phyloP scores from a whole-genome alignment of 2,797 vertebrate genomes.

The Pantherophis vulpinus region DNA sequence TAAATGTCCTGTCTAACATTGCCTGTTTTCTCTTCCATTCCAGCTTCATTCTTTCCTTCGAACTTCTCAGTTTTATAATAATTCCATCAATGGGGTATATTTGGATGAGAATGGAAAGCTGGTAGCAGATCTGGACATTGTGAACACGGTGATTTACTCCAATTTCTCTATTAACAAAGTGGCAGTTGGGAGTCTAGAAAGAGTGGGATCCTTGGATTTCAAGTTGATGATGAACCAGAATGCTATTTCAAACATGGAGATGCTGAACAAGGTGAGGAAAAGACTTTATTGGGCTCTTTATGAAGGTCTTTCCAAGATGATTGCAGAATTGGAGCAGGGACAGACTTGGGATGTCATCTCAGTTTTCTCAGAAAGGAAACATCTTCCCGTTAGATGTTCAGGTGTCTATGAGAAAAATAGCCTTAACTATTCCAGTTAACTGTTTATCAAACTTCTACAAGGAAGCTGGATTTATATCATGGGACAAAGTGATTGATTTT shows the following conservation, averaged over 20 bases:
- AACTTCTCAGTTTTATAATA: too few species aligned
- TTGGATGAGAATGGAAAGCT: too few species aligned
- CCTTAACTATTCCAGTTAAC: neutral
- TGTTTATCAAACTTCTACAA: neutral
- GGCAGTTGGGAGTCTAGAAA: neutral
- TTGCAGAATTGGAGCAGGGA: neutral
- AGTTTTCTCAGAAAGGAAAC: too few species aligned
- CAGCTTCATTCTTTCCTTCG: too few species aligned
- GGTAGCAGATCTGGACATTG: too few species aligned
- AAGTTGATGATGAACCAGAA: neutral
- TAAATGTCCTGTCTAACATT: too few species aligned
- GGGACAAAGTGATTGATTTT: neutral
- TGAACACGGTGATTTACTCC: neutral
- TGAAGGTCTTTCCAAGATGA: neutral
- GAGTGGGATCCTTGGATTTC: neutral
- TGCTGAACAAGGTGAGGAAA: neutral
- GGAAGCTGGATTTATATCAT: too few species aligned
- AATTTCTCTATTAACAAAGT: neutral
- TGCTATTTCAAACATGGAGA: neutral
- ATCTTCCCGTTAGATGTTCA: neutral
- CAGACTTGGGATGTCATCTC: neutral
- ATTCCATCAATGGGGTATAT: too few species aligned
- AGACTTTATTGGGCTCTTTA: neutral
- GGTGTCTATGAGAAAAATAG: neutral
- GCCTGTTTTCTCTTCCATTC: too few species aligned